A percentile compares a stretch with the other conserved stretches of the same genome.
Evolutionary conservation across 2,888 invertebrate species (phyloP).

Genomic region (Agelastica alni): DNA sequence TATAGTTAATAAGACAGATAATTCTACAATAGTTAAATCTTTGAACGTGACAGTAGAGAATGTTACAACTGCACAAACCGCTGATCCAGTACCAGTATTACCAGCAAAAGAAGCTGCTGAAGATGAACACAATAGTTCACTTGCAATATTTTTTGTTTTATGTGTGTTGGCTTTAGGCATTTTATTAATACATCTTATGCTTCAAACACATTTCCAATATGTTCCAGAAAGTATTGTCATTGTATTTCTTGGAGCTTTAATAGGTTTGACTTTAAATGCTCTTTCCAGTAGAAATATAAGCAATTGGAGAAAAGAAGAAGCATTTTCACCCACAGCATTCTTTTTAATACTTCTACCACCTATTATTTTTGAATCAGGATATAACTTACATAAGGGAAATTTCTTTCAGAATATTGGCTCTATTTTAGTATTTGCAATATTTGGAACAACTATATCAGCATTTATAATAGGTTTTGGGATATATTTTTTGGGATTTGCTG

Average conservation of each 20-base stretch:
- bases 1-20: conserved; percentile 11
- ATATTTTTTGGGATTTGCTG: conserved; percentile 89
- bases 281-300: conserved; percentile 87
- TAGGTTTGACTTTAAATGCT: conserved; percentile 88
- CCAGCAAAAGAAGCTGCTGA: conserved; percentile 91
- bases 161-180: conserved; percentile 94
- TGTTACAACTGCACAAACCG: conserved; percentile 56
- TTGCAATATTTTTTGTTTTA: conserved; percentile 97
- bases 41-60: conserved; percentile 6
- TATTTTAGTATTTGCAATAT: conserved; percentile 95
- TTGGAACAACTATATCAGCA: conserved; percentile 96
- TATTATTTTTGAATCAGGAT: conserved; percentile 98
- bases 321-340: conserved; percentile 97
- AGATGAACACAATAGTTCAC: conserved; percentile 94
- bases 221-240: conserved; percentile 97
- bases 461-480: conserved; percentile 96
- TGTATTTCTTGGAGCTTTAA: conserved; percentile 90
- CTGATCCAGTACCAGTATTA: conserved; percentile 79
- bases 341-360: conserved; percentile 96
- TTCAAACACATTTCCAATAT: conserved; percentile 94
- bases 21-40: conserved; percentile 4
- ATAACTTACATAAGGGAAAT: conserved; percentile 97
- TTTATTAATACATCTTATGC: conserved; percentile 89
- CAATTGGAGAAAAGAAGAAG: conserved; percentile 96
- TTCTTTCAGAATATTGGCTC: conserved; percentile 98